Evolutionary conservation across 2,113 vertebrate genomes (phyloP).

Genomic region (Conger conger): DNA sequence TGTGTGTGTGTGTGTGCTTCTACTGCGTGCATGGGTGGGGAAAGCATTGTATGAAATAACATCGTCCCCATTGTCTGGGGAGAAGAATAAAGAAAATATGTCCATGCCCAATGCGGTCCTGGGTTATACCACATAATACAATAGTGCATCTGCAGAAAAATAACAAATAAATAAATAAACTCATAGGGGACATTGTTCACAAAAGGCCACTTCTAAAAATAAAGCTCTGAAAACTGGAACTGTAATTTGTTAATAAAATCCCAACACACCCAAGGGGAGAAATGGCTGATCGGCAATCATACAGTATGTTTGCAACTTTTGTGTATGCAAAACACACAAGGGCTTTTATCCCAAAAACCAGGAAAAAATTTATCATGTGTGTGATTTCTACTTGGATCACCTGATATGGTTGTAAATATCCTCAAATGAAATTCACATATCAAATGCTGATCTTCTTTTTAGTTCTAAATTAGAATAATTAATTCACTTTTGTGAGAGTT

Average conservation of each 20-base stretch:
- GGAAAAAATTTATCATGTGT: too few relatives aligned
- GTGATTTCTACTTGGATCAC: too few relatives aligned
- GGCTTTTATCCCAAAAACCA: too few relatives aligned
- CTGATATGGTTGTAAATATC: too few relatives aligned
- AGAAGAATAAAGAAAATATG: not conserved
- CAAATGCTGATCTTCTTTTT: too few relatives aligned
- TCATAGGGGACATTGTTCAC: not conserved
- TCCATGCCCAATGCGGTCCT: not conserved
- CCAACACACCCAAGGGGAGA: too few relatives aligned
- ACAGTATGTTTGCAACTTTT: slow-evolving; percentile 41
- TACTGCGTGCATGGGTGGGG: not conserved
- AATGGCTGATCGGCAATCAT: not conserved
- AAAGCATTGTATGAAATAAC: not conserved
- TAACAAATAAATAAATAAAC: not conserved
- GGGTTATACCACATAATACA: not conserved
- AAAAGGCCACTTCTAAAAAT: not conserved
- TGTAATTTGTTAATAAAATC: too few relatives aligned
- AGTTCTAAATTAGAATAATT: too few relatives aligned
- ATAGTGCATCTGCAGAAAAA: not conserved
- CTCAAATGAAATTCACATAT: too few relatives aligned
- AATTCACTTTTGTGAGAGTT: too few relatives aligned
- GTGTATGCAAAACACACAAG: too few relatives aligned
- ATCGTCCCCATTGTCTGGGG: not conserved
- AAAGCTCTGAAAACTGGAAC: too few relatives aligned
- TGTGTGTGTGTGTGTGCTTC: slow-evolving; percentile 33